These are phyloP conservation scores for Choreutis nemorana DNA, from an alignment of 2,888 invertebrate species.

Conservation along the genomic window DNA sequence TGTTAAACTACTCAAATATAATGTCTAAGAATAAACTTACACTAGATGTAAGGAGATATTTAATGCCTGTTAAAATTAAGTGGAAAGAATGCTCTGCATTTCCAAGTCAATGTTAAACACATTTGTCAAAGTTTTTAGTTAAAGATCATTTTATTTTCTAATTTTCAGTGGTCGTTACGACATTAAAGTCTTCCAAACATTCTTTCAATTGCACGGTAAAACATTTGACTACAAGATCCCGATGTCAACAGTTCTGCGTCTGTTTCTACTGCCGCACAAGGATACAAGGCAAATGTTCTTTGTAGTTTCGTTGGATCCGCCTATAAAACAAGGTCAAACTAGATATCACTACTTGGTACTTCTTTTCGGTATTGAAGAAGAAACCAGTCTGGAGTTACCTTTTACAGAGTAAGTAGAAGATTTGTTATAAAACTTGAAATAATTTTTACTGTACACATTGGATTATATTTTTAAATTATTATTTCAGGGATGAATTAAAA, in stretches of 20 bases:
- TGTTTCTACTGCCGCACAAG: slow-evolving; percentile 96
- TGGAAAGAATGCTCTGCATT: no score
- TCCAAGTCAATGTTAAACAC: no score
- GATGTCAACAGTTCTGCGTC: slow-evolving; percentile 92
- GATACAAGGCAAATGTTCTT: slow-evolving; percentile 99
- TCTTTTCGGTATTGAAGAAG: slow-evolving; percentile 94
- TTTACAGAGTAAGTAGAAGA: slow-evolving; percentile 80
- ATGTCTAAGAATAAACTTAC: no score
- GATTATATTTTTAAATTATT: slow-evolving; percentile 1
- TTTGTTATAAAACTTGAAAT: background rate
- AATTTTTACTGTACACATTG: background rate
- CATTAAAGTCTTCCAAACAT: slow-evolving; percentile 87
- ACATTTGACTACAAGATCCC: slow-evolving; percentile 99
- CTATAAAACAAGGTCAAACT: slow-evolving; percentile 99
- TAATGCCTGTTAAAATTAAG: no score
- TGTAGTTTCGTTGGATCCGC: slow-evolving; percentile 97
- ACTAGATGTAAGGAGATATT: no score
- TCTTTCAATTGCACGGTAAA: slow-evolving; percentile 83
- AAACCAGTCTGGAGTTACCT: slow-evolving; percentile 88
- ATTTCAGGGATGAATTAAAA: slow-evolving; percentile 81
- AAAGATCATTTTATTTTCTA: slow-evolving; percentile 25
- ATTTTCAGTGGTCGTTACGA: slow-evolving; percentile 91
- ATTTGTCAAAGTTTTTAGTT: no score
- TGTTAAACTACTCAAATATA: background rate
- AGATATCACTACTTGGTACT: slow-evolving; percentile 96